These are phyloP conservation scores for Acanthococcus lagerstroemiae DNA, from an alignment of 2,888 invertebrate species.

Conservation along the genomic window DNA sequence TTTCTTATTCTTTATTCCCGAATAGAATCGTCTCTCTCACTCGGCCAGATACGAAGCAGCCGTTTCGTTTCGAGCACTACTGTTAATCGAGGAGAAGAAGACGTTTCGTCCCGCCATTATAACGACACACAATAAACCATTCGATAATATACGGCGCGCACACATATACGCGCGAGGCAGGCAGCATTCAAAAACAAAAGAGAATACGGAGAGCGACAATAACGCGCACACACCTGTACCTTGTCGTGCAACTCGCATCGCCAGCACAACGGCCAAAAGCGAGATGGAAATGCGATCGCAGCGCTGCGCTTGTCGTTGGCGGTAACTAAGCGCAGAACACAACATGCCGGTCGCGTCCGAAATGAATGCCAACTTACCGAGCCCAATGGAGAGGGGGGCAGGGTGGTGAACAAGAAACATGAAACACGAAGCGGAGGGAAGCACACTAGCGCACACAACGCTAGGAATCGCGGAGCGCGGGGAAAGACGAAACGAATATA, in stretches of 20 bases:
- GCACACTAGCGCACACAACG: too few relatives aligned
- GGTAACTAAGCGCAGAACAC: not conserved
- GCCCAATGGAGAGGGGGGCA: too few relatives aligned
- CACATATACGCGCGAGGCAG: conserved; percentile 16
- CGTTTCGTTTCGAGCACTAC: too few relatives aligned
- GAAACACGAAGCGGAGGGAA: too few relatives aligned
- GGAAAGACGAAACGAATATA: not conserved
- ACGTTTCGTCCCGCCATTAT: conserved; percentile 24
- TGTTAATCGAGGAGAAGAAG: not conserved
- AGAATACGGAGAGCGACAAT: conserved; percentile 9
- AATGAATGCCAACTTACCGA: too few relatives aligned
- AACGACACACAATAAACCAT: conserved; percentile 16
- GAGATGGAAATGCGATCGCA: conserved; percentile 1
- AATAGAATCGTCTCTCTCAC: too few relatives aligned
- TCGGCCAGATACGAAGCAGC: too few relatives aligned
- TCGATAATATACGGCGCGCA: conserved; percentile 14
- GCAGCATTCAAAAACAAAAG: conserved; percentile 14
- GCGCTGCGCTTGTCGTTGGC: not conserved
- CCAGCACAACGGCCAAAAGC: conserved; percentile 6
- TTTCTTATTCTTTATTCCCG: too few relatives aligned
- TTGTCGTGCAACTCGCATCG: conserved; percentile 12
- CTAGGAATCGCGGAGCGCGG: not conserved
- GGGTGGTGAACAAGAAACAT: too few relatives aligned
- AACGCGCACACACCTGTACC: conserved; percentile 25
- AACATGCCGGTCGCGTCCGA: not conserved